These are phyloP conservation scores for Strix uralensis DNA, from an alignment of 2,113 vertebrate genomes.

Conservation along the genomic window DNA sequence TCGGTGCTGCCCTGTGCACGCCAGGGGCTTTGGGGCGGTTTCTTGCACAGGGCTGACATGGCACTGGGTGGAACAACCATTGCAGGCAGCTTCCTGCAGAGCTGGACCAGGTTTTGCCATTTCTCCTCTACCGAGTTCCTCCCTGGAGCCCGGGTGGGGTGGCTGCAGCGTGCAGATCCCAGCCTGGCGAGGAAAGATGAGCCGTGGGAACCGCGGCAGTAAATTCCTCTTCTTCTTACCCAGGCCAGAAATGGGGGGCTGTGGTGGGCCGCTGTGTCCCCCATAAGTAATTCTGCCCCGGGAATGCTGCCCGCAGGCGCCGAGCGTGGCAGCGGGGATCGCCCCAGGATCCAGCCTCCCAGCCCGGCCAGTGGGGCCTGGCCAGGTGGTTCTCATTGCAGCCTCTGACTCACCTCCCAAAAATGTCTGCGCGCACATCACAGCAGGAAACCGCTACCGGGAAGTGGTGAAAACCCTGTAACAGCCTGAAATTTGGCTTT, in stretches of 20 bases:
- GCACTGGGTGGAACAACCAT: neutral
- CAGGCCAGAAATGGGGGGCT: neutral
- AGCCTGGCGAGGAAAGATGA: neutral
- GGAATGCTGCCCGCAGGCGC: neutral
- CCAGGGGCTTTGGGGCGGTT: neutral
- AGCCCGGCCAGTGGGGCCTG: neutral
- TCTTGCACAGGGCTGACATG: neutral
- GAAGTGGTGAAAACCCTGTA: conserved; percentile 13
- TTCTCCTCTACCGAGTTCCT: neutral
- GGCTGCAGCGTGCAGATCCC: rapidly evolving
- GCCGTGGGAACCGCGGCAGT: neutral
- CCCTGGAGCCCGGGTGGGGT: neutral
- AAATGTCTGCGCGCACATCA: neutral
- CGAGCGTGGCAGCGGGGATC: neutral
- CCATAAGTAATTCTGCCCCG: neutral
- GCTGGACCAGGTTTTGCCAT: neutral
- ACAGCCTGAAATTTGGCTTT: neutral
- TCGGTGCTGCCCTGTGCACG: rapidly evolving
- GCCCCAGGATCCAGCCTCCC: neutral
- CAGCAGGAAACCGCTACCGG: conserved; percentile 14
- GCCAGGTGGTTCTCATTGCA: conserved; percentile 38
- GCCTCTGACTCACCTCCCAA: conserved; percentile 42
- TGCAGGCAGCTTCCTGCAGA: neutral
- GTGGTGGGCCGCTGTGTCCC: neutral
- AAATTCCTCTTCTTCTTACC: neutral